Conservation (phyloP, 2,888 invertebrate genomes). For the Blastobasis lacticolella region DNA sequence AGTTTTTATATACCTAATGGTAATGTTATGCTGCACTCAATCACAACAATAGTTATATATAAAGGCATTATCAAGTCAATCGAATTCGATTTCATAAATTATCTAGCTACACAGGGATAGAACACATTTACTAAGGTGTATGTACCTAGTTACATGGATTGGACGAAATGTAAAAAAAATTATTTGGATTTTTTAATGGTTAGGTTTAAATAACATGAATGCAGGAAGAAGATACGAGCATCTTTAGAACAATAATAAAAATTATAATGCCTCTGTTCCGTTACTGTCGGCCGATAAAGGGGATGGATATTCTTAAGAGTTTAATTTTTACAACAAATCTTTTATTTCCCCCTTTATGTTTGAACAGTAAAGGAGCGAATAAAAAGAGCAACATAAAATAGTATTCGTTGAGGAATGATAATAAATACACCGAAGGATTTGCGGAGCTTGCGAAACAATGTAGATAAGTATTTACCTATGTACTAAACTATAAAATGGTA, state of each 20-base stretch:
- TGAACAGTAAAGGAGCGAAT: slow-evolving; percentile 53
- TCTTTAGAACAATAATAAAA: slow-evolving; percentile 58
- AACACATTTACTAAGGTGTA: too few relatives aligned
- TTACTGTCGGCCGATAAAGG: slow-evolving; percentile 42
- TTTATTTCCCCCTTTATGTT: slow-evolving; percentile 56
- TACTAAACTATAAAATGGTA: too few relatives aligned
- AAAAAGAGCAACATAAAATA: slow-evolving; percentile 53
- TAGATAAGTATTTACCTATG: too few relatives aligned
- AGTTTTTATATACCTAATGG: slow-evolving; percentile 12
- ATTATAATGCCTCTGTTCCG: slow-evolving; percentile 43
- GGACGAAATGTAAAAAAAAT: too few relatives aligned
- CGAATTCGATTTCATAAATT: too few relatives aligned
- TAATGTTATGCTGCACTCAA: too few relatives aligned
- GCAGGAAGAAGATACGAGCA: slow-evolving; percentile 32
- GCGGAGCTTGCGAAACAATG: not conserved
- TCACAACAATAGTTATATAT: too few relatives aligned
- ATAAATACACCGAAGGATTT: slow-evolving; percentile 13
- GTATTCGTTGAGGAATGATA: slow-evolving; percentile 49
- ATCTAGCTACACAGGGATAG: too few relatives aligned
- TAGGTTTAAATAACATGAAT: slow-evolving; percentile 37
- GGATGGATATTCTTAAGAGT: slow-evolving; percentile 50
- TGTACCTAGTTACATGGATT: too few relatives aligned
- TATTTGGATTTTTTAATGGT: too few relatives aligned
- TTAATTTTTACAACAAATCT: slow-evolving; percentile 68
- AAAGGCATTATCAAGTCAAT: too few relatives aligned